Base-by-base conservation (phyloP, 2,113 vertebrate genomes). In the Echinops telfairi region DNA sequence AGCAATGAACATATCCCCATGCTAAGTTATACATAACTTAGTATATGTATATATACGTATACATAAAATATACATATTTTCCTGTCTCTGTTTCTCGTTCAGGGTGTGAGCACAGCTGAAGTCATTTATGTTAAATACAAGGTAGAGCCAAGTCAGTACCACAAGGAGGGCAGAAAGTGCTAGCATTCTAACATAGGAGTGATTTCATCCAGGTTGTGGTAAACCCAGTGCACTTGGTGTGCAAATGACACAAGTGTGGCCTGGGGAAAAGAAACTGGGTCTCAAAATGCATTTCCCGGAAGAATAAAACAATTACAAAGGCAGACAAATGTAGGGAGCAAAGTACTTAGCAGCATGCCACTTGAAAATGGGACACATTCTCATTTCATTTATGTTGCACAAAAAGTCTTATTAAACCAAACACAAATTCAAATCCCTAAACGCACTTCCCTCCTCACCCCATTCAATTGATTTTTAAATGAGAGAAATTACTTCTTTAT, bases 371-470 rank as follows among this genome's bases (percentile, higher is more conserved):
- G 73, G 64, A 80, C 22, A 62, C 57, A 86, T 58, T 90, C 38
- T 89, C 87, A 68, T 90, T 88, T 58, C 79, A 89, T 88, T 94
- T 89, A 93, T 43, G 40, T 85, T 43, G 17, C 75, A 43, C 53
- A 82, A 62, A 83, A 93, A 70, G 82, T 84, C 36, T 92, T 90
- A 93, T 88, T 94, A 93, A 95, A 81, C 57, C 36, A 89, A 83
- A 95, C 82, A 78, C 33, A 91, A 88, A 94, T 89, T 94, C 92
- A 93, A 92, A 91, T 87, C 79, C 66, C 92, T 0, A 90, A 93
- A 78, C 89, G 90, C 38, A 17, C 80, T 93, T 91, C 31, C 78
- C 53, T 73, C 43, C 29, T 92, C 27, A 79, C 47, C 64, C 22
- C 5, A 1, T 71, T 81, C 85, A 81, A 83, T 3, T 88, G 89